A percentile compares a stretch with the other conserved stretches of the same genome.
Evolutionary conservation across 1,140 invertebrate species (phyloP).

Genomic region (Megalopta genalis): DNA sequence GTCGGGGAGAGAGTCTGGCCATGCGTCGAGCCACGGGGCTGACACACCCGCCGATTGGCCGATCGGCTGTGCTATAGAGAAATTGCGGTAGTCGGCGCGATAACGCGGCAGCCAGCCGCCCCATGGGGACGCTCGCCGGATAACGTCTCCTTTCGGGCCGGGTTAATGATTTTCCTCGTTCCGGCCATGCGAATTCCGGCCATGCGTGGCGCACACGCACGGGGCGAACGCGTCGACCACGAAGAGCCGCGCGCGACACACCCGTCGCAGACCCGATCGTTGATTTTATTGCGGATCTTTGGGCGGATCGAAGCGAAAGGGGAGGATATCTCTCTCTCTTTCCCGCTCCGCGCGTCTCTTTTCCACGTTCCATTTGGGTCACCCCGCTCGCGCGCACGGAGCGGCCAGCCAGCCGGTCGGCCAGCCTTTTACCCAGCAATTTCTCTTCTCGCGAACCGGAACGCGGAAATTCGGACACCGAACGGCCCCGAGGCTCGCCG

Average conservation of each 20-base stretch:
- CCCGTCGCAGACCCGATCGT: conserved; percentile 34
- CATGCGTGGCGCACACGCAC: conserved; percentile 30
- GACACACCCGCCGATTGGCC: conserved; percentile 59
- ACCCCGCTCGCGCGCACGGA: too few species aligned
- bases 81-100: conserved; percentile 50
- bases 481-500: too few species aligned
- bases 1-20: conserved; percentile 6
- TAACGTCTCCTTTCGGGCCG: not conserved
- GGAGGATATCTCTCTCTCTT: not conserved
- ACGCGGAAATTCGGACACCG: not conserved
- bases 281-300: conserved; percentile 43
- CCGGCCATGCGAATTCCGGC: conserved; percentile 16
- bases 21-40: conserved; percentile 52
- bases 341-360: too few species aligned
- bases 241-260: conserved; percentile 20
- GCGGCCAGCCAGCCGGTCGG: too few species aligned
- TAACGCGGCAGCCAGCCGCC: conserved; percentile 8
- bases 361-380: too few species aligned
- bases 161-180: conserved; percentile 30
- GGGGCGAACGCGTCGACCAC: too few species aligned
- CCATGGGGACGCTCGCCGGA: not conserved
- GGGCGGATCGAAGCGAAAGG: conserved; percentile 28
- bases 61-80: conserved; percentile 54
- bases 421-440: not conserved
- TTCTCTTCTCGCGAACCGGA: not conserved